Evolutionary conservation across 2,797 vertebrate species (phyloP).

Genomic region (Hypotaenidia okinawae): DNA sequence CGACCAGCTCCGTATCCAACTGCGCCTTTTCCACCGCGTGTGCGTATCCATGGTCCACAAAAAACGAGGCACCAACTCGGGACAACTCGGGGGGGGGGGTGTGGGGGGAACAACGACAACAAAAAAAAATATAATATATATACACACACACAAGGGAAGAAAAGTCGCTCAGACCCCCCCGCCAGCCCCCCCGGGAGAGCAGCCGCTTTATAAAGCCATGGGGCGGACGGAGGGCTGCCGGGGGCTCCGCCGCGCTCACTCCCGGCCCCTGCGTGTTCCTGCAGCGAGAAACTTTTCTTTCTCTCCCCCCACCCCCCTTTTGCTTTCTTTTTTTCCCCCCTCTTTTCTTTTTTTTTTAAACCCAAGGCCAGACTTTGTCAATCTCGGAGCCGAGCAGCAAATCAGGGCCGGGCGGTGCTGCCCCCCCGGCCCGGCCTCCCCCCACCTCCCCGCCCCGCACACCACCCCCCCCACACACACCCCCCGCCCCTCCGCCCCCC

Average conservation of each 20-base stretch:
- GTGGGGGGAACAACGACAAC: no score
- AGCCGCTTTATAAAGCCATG: slow-evolving; percentile 75
- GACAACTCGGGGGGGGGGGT: background rate
- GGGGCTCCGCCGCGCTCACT: slow-evolving; percentile 41
- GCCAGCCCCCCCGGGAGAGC: slow-evolving; percentile 43
- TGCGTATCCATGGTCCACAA: slow-evolving; percentile 79
- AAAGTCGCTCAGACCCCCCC: slow-evolving; percentile 34
- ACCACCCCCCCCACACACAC: no score
- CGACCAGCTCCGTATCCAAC: slow-evolving; percentile 58
- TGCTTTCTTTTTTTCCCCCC: background rate
- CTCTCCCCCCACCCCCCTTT: slow-evolving; percentile 31
- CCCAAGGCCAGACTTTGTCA: slow-evolving; percentile 65
- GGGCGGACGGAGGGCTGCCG: slow-evolving; percentile 40
- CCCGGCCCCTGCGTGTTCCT: slow-evolving; percentile 64
- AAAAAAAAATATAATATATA: background rate
- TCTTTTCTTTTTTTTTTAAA: slow-evolving; percentile 12
- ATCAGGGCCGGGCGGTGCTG: slow-evolving; percentile 62
- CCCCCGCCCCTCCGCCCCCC: no score
- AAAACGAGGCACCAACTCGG: slow-evolving; percentile 30
- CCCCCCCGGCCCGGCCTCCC: background rate
- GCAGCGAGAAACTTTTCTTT: slow-evolving; percentile 66
- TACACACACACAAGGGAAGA: background rate
- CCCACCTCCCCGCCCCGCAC: background rate
- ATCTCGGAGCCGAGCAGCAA: slow-evolving; percentile 67
- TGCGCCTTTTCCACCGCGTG: slow-evolving; percentile 82